Evolutionary conservation across 1,140 invertebrate genomes (phyloP), one percentile per base, ranked within the genome.

Genomic region (Trichonephila inaurata): DNA sequence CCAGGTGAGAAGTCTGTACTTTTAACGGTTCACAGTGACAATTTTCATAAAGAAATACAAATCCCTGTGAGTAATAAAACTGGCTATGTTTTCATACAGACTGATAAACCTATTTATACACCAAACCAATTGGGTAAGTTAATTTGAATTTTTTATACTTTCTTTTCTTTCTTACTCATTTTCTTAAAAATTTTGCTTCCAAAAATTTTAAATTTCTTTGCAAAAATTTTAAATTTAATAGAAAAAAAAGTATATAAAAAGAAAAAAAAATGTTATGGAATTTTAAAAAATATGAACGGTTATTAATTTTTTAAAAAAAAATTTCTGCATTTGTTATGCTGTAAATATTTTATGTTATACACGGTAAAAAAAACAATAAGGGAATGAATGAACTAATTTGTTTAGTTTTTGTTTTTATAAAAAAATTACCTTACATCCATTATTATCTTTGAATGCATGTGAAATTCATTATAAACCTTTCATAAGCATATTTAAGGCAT

Each of bases 71-170:
- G 14, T 14, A 87, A 66, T 33, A 18, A 91, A 62, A 64, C 83
- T 88, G 94, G 94, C 21, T 94, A 91, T 82, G 72, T 94, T 4
- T 94, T 91, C 60, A 69, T 94, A 28, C 94, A 94, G 16, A 94
- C 94, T 2, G 94, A 94, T 28, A 94, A 94, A 60, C 94, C 94
- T 10, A 94, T 94, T 28, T 94, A 94, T 64, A 92, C 83, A 62
- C 94, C 94, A 44, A 91, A 88, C 40, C 66, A 94, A 62, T 81
- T 28, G 19, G 89, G 94, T 91, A 94, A 91, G 83, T 61, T 14
- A 14, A 60, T 10, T 6, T 28, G 21, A 28, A 81, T 81, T 85
- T 58, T 77, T 18, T 40, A 7, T 14, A 12, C 10, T 12, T 24
- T 28, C 10, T 69, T 69, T 24, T 69, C 21, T n/a, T 40, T 40